Evolutionary conservation across 2,797 vertebrate species (phyloP).

Genomic region (Tokudaia muenninki): DNA sequence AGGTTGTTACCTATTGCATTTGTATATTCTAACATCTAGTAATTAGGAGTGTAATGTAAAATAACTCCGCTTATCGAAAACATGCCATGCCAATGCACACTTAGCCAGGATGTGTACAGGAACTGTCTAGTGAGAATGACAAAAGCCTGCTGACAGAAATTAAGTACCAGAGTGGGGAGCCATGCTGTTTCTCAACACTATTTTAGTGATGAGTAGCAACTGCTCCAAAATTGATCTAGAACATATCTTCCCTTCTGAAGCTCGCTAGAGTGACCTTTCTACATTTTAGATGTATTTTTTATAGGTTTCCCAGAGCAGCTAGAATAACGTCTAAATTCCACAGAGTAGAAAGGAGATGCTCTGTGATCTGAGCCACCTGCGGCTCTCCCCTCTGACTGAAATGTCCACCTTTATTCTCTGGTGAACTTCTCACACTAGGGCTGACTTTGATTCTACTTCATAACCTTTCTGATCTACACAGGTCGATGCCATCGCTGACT

Average conservation of each 20-base stretch:
- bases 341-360: neutral
- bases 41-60: conserved; percentile 1
- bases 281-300: neutral
- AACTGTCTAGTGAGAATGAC: neutral
- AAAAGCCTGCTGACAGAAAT: conserved; percentile 7
- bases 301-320: neutral
- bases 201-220: neutral
- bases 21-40: neutral
- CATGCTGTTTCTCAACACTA: neutral
- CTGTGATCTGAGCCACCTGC: neutral
- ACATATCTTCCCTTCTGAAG: neutral
- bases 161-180: neutral
- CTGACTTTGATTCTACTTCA: neutral
- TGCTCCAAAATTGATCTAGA: neutral
- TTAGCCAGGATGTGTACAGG: neutral
- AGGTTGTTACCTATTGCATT: neutral
- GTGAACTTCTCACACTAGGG: neutral
- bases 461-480: neutral
- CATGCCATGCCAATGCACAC: neutral
- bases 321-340: neutral
- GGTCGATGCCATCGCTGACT: neutral
- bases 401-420: neutral
- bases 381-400: neutral
- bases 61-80: neutral
- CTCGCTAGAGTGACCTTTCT: neutral